Evolutionary conservation across 2,888 invertebrate species (phyloP), one percentile per base, ranked within the genome.

Genomic region (Nomada hirtipes): DNA sequence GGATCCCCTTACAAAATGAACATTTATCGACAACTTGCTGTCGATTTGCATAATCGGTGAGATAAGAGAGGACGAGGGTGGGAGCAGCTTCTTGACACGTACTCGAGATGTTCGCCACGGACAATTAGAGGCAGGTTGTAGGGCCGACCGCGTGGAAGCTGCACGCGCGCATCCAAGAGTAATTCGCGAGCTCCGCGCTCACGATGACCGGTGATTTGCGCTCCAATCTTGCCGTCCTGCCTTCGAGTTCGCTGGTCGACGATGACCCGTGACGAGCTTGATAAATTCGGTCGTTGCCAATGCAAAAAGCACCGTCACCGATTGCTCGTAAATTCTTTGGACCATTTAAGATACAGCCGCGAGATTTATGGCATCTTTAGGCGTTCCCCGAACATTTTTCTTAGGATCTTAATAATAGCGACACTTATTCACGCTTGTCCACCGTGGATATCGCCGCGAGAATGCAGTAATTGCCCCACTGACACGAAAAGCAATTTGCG

Each of bases 221-320:
- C 60, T 29, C n/a, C 53, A 59, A 26, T 26, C 2, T 26, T 26
- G 26, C 26, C 26, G 26, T n/a, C 83, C 82, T 64, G 68, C 18
- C 47, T 42, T 26, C 52, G 73, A 72, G 79, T 52, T 78, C 52
- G 18, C 60, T 82, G 80, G 79, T 86, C 44, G 88, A 88, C 87
- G 90, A 86, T 85, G 89, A 89, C 88, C 89, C 90, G 88, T 90
- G 89, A 89, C 90, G 86, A 88, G 89, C 87, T 90, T 90, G 90
- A 90, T 89, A 90, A 84, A 90, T 90, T 88, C 88, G 77, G 68
- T 84, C 85, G 87, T 82, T 73, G 79, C 82, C 53, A 29, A 68
- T 52, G 82, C 82, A 83, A 85, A 84, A 88, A 76, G 86, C 68
- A 67, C 44, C 68, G 69, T 82, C 70, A 73, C 76, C 53, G 61